Percentiles rank a stretch among this genome's conserved stretches.
Evolutionary conservation across 92 coral and sea anemone genomes (phyloP).

Genomic region (Porites divaricata): DNA sequence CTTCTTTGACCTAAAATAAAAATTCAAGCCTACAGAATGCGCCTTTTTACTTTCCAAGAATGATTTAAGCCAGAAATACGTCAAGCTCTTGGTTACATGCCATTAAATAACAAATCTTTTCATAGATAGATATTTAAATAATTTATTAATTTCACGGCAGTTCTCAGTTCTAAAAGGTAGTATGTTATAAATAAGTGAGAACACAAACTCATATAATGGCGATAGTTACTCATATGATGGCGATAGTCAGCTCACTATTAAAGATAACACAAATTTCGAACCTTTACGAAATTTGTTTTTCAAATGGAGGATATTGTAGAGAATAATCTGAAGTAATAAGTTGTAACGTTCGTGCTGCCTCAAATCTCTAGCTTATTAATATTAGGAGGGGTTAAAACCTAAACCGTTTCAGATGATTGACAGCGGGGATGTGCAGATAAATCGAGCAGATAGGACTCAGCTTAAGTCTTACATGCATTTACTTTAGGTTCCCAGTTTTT

Average conservation of each 20-base stretch:
- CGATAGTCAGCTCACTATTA: too few relatives aligned
- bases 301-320: too few relatives aligned
- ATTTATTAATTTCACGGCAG: conserved; percentile 18
- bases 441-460: too few relatives aligned
- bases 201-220: too few relatives aligned
- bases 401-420: too few relatives aligned
- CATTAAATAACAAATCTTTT: not conserved
- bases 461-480: not conserved
- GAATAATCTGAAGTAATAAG: too few relatives aligned
- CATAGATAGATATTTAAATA: conserved; percentile 10
- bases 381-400: too few relatives aligned
- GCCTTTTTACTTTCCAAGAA: not conserved
- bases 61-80: not conserved
- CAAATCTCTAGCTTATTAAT: too few relatives aligned
- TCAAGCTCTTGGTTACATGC: not conserved
- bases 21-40: too few relatives aligned
- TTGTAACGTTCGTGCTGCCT: too few relatives aligned
- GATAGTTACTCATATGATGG: too few relatives aligned
- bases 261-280: not conserved
- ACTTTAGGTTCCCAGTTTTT: not conserved
- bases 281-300: not conserved
- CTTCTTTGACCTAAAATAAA: not conserved
- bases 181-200: not conserved
- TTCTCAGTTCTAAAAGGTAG: not conserved
- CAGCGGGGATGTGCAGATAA: too few relatives aligned